phyloP scores from a whole-genome alignment of 2,797 vertebrate genomes.

The Cephalopachus bancanus region DNA sequence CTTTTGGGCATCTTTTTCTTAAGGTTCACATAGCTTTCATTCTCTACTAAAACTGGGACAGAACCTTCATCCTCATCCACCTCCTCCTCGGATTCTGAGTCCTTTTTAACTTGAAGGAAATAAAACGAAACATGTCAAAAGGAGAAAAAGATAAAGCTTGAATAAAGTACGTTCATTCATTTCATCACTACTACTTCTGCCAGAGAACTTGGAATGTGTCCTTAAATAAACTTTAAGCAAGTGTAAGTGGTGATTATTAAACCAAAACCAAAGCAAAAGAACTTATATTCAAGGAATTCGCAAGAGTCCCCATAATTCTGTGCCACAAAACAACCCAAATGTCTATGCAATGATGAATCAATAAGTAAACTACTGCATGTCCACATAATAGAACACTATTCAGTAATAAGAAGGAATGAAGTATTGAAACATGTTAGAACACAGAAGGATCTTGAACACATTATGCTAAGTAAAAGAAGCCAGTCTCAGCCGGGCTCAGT shows the following conservation, averaged over 20 bases:
- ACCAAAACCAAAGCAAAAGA: constrained; percentile 46
- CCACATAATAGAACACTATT: neutral
- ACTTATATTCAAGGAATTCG: constrained; percentile 56
- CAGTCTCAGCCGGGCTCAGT: too few relatives aligned
- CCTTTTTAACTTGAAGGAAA: constrained; percentile 83
- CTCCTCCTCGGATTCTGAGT: constrained; percentile 87
- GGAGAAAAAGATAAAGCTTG: constrained; percentile 56
- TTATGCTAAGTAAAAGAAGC: constrained; percentile 25
- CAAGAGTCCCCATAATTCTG: constrained; percentile 41
- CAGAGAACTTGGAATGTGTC: constrained; percentile 45
- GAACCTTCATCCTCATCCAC: constrained; percentile 90
- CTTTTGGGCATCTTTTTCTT: constrained; percentile 93
- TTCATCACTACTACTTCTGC: neutral
- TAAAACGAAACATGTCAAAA: constrained; percentile 68
- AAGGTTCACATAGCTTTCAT: constrained; percentile 95
- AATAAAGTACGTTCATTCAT: constrained; percentile 43
- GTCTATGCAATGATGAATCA: neutral
- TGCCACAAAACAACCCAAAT: constrained; percentile 22
- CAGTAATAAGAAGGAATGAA: constrained; percentile 51
- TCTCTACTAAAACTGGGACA: constrained; percentile 90
- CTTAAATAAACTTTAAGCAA: constrained; percentile 52
- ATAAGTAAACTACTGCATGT: constrained; percentile 21
- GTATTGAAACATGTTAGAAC: neutral
- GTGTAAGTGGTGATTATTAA: neutral
- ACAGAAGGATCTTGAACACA: constrained; percentile 28